phyloP scores from a whole-genome alignment of 2,888 invertebrate genomes.

The Villa cingulata region DNA sequence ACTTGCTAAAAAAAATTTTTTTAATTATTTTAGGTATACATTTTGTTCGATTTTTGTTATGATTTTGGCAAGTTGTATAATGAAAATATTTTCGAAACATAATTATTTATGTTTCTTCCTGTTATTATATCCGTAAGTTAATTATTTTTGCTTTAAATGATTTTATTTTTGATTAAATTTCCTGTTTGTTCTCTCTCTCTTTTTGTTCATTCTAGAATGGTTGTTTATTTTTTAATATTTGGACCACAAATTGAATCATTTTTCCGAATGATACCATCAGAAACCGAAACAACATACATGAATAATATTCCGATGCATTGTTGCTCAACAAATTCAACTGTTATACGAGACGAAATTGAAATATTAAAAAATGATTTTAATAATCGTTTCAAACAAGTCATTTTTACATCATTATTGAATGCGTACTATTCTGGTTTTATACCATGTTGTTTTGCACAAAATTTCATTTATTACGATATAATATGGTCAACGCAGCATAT shows the following conservation, averaged over 20 bases:
- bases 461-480: conserved; percentile 64
- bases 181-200: not conserved
- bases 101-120: conserved; percentile 68
- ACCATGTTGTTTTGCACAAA: conserved; percentile 78
- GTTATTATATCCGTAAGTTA: conserved; percentile 83
- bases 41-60: conserved; percentile 48
- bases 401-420: conserved; percentile 67
- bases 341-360: conserved; percentile 74
- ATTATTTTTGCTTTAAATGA: not conserved
- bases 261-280: conserved; percentile 42
- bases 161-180: not conserved
- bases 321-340: conserved; percentile 56
- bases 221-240: conserved; percentile 69
- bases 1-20: too few relatives aligned
- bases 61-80: conserved; percentile 52
- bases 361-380: conserved; percentile 77
- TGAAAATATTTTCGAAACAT: conserved; percentile 59
- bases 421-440: conserved; percentile 82
- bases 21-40: conserved; percentile 50
- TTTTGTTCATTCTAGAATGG: conserved; percentile 41
- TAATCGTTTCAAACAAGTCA: conserved; percentile 71
- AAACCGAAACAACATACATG: conserved; percentile 32
- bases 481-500: conserved; percentile 75
- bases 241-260: conserved; percentile 65
- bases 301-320: conserved; percentile 57